These are phyloP conservation scores for Patella pellucida DNA, from an alignment of 2,888 invertebrate species.

Conservation along the genomic window DNA sequence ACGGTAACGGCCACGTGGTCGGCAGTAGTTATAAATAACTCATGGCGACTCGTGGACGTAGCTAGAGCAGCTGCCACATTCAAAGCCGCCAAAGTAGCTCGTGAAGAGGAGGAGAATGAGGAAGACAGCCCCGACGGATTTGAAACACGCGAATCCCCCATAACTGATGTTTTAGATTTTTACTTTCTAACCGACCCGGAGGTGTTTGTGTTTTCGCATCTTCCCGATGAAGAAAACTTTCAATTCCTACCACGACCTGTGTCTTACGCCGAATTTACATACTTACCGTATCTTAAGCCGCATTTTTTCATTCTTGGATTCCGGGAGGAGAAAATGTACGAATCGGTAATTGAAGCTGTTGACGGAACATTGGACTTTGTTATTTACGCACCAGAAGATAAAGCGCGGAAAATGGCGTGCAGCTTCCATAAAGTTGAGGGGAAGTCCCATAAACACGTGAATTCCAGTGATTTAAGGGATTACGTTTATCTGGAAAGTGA, in stretches of 20 bases:
- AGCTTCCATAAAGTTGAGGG: slow-evolving; percentile 14
- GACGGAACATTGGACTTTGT: slow-evolving; percentile 43
- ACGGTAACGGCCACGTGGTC: not conserved
- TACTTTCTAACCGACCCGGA: slow-evolving; percentile 57
- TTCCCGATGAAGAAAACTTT: slow-evolving; percentile 54
- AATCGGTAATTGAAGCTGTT: slow-evolving; percentile 37
- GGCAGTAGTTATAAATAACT: not conserved
- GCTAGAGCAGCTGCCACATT: not conserved
- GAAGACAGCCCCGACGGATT: not conserved
- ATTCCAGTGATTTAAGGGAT: slow-evolving; percentile 37
- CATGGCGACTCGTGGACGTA: not conserved
- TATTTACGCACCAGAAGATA: slow-evolving; percentile 31
- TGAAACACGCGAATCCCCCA: not conserved
- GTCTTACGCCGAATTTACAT: slow-evolving; percentile 45
- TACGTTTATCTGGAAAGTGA: slow-evolving; percentile 53
- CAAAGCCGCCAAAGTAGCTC: not conserved
- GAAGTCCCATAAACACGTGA: not conserved
- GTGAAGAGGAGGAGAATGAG: not conserved
- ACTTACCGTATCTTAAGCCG: slow-evolving; percentile 46
- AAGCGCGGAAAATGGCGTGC: slow-evolving; percentile 19
- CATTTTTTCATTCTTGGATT: slow-evolving; percentile 48
- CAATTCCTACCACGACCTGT: slow-evolving; percentile 52
- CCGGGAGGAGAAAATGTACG: slow-evolving; percentile 43
- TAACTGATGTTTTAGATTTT: slow-evolving; percentile 38
- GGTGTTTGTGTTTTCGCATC: slow-evolving; percentile 52